phyloP scores from a whole-genome alignment of 2,797 vertebrate genomes.

The Borostomias antarcticus region DNA sequence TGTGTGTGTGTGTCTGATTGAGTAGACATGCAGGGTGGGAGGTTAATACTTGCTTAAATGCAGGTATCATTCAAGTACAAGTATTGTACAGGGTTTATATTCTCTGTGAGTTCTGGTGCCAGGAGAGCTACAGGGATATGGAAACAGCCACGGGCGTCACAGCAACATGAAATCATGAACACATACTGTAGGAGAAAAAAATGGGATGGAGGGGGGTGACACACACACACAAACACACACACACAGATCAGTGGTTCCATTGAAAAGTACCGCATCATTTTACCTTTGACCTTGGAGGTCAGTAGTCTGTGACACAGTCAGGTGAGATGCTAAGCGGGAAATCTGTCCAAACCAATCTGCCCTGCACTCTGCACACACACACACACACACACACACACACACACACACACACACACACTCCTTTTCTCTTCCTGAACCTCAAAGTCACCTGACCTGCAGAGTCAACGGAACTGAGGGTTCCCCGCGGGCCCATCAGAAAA shows the following conservation, averaged over 20 bases:
- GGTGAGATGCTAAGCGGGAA: not conserved
- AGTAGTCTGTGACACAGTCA: not conserved
- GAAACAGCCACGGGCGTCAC: not conserved
- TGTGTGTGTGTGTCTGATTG: slow-evolving; percentile 6
- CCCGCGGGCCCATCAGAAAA: not conserved
- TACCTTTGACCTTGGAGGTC: not conserved
- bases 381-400: not conserved
- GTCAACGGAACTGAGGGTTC: too few relatives aligned
- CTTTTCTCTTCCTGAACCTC: not conserved
- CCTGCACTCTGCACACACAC: not conserved
- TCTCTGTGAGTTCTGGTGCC: not conserved
- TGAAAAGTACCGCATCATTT: not conserved
- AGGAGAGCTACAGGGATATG: not conserved
- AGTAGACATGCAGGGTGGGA: not conserved
- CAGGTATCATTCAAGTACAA: too few relatives aligned
- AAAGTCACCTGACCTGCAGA: too few relatives aligned
- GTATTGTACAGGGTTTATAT: not conserved
- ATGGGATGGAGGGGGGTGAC: not conserved
- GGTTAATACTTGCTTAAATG: not conserved
- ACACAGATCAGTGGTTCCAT: not conserved
- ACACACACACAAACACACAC: not conserved
- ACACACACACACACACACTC: not conserved
- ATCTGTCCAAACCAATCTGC: not conserved
- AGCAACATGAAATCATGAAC: not conserved
- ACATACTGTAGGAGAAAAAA: not conserved